Evolutionary conservation across 2,888 invertebrate species (phyloP), one percentile per base, ranked within the genome.

Genomic region (Xestia xanthographa): DNA sequence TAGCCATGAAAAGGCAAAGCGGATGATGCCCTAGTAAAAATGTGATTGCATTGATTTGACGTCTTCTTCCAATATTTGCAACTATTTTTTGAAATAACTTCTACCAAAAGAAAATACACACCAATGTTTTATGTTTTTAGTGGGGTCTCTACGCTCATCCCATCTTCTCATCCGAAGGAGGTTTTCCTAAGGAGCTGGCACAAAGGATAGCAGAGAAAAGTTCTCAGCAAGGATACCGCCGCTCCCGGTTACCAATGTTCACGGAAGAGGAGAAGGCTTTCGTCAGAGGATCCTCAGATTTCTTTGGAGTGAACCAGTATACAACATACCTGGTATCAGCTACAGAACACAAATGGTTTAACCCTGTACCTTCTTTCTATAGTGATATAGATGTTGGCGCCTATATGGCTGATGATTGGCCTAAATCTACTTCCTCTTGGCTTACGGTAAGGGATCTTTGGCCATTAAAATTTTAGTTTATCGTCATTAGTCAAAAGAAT

Each of bases 281-380:
- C 3, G 91, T 92, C 0, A 91, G 87, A 69, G 96, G 96, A 4
- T 41, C 93, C 1, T 82, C 89, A 0, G 96, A 96, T 80, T 96
- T 95, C 89, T 92, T 95, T n/a, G 95, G 98, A 1, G 94, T 98
- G 5, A 98, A 98, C 88, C 97, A 97, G 77, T 98, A 98, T 90
- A 97, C 97, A 0, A 91, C 97, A 0, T 87, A 2, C 0, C 53
- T 91, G 8, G 73, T 93, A 14, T 92, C 93, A 0, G 92, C 92
- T 1, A 73, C 82, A 1, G 53, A 82, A 0, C n/a, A 83, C 8
- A 77, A 77, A 29, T 1, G 3, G 41, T 12, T 8, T 0, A 8
- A 9, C 17, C 2, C 67, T 38, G 69, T 17, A 12, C 85, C 85
- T 0, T 85, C 85, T 12, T 5, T 82, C 34, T 11, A 9, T 14